A percentile compares a stretch with the other conserved stretches of the same genome.
Conservation (phyloP, 1,140 invertebrate species). For the Polypedilum vanderplanki region DNA sequence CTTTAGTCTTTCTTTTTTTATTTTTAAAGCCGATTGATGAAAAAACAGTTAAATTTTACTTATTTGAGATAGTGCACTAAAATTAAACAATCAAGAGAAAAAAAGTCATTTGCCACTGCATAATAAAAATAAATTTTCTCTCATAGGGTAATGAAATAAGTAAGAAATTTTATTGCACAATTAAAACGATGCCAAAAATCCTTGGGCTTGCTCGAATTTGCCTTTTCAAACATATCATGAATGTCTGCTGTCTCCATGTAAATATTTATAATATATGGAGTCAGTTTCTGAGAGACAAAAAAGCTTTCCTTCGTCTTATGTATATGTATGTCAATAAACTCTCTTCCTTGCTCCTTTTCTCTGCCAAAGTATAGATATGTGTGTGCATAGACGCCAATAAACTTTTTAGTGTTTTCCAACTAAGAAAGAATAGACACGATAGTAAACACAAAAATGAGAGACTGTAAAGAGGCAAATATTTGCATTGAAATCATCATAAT, state of each 20-base stretch:
- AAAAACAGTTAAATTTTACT: no score
- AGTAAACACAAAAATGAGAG: no score
- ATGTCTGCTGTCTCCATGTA: background rate
- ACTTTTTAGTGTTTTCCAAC: background rate
- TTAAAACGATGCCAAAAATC: background rate
- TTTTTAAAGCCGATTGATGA: no score
- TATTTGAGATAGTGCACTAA: no score
- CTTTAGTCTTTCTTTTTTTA: no score
- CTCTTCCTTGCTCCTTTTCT: background rate
- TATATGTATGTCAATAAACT: no score
- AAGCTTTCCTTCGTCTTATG: background rate
- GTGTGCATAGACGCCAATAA: slow-evolving; percentile 1
- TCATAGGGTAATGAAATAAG: background rate
- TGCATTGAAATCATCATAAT: slow-evolving; percentile 8
- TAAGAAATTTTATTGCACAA: background rate
- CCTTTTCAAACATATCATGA: background rate
- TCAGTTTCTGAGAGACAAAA: background rate
- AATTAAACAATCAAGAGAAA: no score
- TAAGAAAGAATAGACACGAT: no score
- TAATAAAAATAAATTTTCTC: no score
- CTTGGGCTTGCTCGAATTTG: background rate
- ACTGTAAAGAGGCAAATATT: background rate
- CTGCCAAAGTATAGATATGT: no score
- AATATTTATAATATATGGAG: background rate
- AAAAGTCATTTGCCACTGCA: no score